Base-by-base conservation (phyloP, 2,797 vertebrate species). In the Argentina silus region DNA sequence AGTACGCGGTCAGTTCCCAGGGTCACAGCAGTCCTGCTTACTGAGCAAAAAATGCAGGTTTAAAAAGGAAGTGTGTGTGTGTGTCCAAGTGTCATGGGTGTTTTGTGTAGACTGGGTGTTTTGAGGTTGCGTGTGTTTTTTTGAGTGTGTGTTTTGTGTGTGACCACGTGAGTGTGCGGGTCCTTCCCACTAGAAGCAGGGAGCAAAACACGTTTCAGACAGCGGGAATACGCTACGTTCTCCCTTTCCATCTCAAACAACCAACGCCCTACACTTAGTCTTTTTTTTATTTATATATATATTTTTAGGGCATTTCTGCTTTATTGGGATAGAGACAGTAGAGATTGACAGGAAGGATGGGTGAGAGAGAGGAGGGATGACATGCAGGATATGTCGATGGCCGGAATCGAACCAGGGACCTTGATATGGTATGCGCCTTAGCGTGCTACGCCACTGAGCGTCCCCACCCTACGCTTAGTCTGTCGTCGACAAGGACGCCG, bases 21-120 rank as follows among this genome's bases (percentile, higher is more conserved):
- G 79, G 83, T 85, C 86, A 85, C 50, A 64, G 57, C n/a, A 73
- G 61, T 88, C 75, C 72, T 90, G 88, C 87, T 85, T 80, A 83
- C 70, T 74, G 70, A 56, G 87, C 83, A 86, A 72, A 77, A 88
- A 79, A n/a, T 2, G 7, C 66, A 17, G 1, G 51, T 72, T 36
- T 36, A 4, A 1, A 76, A 74, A 82, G 87, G 86, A 90, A 88
- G 81, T 75, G 74, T 59, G 14, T 10, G 63, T 72, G 61, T 48
- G 5, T 36, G 27, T 36, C 11, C 50, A 51, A 10, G 15, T 51
- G 8, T 50, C 48, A 50, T 50, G 48, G 27, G 27, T 36, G 27
- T 36, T 36, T 36, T 36, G 27, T 36, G 27, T 2, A 36, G 27
- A 36, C 27, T 36, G 27, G 1, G 1, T 15, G 3, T 5, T 51